Evolutionary conservation across 1,140 invertebrate genomes (phyloP).

Genomic region (Colletes gigas): DNA sequence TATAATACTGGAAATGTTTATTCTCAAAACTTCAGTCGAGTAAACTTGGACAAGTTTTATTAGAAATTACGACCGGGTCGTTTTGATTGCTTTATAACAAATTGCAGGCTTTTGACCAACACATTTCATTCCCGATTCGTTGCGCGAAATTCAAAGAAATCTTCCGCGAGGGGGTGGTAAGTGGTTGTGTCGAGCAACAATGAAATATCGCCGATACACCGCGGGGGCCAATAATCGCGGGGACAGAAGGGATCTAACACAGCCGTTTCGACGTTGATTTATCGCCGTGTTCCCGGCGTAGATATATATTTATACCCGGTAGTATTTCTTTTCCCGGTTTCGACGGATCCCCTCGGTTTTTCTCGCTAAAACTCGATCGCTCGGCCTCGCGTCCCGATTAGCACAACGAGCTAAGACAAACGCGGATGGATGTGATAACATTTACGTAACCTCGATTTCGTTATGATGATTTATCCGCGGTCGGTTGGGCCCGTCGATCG

Average conservation of each 20-base stretch:
- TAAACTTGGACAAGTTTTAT: no score
- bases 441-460: conserved; percentile 60
- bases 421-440: conserved; percentile 44
- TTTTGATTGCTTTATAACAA: no score
- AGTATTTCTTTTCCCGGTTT: conserved; percentile 43
- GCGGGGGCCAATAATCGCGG: conserved; percentile 54
- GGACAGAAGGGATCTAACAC: conserved; percentile 36
- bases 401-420: conserved; percentile 14
- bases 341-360: not conserved
- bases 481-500: conserved; percentile 8
- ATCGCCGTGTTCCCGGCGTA: conserved; percentile 26
- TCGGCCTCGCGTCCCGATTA: conserved; percentile 12
- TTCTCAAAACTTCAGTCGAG: no score
- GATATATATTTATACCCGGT: not conserved
- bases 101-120: no score
- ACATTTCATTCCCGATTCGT: no score
- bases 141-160: no score
- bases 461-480: conserved; percentile 49
- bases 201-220: conserved; percentile 59
- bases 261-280: conserved; percentile 55
- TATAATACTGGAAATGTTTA: no score
- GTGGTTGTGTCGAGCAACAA: conserved; percentile 57
- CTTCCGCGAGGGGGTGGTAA: conserved; percentile 30
- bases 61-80: no score
- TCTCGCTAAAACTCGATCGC: not conserved